Conservation (phyloP, 2,888 invertebrate genomes). For the Laothoe populi region DNA sequence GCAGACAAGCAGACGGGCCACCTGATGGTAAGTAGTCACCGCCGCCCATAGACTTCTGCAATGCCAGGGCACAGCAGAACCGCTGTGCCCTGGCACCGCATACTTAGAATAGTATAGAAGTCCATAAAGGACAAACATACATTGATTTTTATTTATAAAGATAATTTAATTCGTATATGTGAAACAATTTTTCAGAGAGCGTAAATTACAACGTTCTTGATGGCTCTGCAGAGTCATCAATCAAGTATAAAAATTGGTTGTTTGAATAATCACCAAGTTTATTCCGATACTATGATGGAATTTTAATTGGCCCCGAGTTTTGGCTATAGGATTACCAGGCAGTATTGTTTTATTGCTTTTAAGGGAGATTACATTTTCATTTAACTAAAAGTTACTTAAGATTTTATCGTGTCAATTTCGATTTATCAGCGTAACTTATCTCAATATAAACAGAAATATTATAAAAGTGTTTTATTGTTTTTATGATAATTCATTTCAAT, state of each 20-base stretch:
- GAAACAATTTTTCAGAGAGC: conserved; percentile 41
- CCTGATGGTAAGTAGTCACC: too few species aligned
- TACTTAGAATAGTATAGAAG: too few species aligned
- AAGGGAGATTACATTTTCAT: conserved; percentile 4
- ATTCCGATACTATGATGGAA: conserved; percentile 42
- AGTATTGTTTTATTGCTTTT: conserved; percentile 22
- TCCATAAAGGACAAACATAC: too few species aligned
- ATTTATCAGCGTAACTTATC: conserved; percentile 13
- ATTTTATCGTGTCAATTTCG: conserved; percentile 30
- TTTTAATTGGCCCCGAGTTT: conserved; percentile 43
- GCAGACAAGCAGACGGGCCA: too few species aligned
- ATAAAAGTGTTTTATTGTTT: not conserved
- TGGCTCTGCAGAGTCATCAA: conserved; percentile 46
- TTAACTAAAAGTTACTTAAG: conserved; percentile 16
- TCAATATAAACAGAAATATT: not conserved
- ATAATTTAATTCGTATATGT: conserved; percentile 46
- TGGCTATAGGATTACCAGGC: conserved; percentile 8
- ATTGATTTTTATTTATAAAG: too few species aligned
- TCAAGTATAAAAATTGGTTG: conserved; percentile 55
- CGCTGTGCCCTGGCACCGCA: too few species aligned
- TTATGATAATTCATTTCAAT: not conserved
- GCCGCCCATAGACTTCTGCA: too few species aligned
- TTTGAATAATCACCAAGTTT: conserved; percentile 40
- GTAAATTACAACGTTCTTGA: conserved; percentile 15
- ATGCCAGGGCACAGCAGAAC: too few species aligned